Conservation (phyloP, 2,113 vertebrate genomes). For the Odocoileus hemionus region DNA sequence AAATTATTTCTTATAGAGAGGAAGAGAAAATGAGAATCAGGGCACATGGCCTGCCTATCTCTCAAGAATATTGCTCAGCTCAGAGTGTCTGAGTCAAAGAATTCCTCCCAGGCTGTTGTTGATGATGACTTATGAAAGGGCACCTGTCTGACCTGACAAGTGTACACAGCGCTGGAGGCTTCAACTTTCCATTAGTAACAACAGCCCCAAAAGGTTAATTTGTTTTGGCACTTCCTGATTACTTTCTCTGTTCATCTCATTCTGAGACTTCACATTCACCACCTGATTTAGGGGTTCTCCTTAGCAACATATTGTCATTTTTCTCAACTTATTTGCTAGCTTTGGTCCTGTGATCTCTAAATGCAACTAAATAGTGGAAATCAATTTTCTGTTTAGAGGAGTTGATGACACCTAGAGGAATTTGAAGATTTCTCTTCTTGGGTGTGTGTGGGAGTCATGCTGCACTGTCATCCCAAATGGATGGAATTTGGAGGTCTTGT, state of each 20-base stretch:
- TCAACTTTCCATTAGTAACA: slow-evolving; percentile 70
- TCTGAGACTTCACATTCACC: slow-evolving; percentile 72
- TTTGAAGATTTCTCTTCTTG: slow-evolving; percentile 65
- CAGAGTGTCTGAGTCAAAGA: slow-evolving; percentile 31
- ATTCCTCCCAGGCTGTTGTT: slow-evolving; percentile 58
- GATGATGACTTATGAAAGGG: slow-evolving; percentile 66
- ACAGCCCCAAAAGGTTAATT: slow-evolving; percentile 68
- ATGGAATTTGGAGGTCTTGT: background rate
- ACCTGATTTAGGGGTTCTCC: slow-evolving; percentile 64
- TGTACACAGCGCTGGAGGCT: slow-evolving; percentile 40
- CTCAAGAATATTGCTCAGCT: slow-evolving; percentile 62
- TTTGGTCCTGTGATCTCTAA: slow-evolving; percentile 76
- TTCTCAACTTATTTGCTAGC: slow-evolving; percentile 48
- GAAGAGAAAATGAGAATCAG: slow-evolving; percentile 44
- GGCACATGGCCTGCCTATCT: slow-evolving; percentile 21
- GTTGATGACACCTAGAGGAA: slow-evolving; percentile 60
- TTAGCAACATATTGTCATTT: slow-evolving; percentile 64
- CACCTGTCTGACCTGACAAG: slow-evolving; percentile 69
- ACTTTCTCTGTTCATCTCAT: slow-evolving; percentile 62
- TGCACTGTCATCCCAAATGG: background rate
- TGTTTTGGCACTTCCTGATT: slow-evolving; percentile 72
- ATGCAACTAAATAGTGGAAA: slow-evolving; percentile 73
- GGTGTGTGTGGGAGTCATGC: background rate
- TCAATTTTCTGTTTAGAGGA: slow-evolving; percentile 73
- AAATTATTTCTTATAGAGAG: slow-evolving; percentile 39